phyloP scores from a whole-genome alignment of 2,797 vertebrate genomes.

The Takifugu rubripes region DNA sequence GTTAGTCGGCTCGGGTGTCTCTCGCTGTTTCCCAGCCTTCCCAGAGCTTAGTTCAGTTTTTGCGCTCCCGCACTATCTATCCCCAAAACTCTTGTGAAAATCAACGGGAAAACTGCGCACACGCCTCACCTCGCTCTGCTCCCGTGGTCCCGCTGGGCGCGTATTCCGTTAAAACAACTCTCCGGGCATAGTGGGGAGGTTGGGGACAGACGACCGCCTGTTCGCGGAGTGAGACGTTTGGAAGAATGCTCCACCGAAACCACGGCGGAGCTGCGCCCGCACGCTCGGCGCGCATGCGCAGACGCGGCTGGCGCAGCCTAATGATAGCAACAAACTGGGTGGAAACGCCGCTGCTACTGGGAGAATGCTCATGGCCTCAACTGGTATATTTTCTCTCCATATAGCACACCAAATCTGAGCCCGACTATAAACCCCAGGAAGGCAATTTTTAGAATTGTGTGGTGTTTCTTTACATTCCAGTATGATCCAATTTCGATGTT shows the following conservation, averaged over 20 bases:
- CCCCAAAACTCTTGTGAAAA: constrained; percentile 30
- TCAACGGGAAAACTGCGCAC: background rate
- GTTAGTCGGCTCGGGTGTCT: constrained; percentile 56
- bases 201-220: constrained; percentile 48
- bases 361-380: background rate
- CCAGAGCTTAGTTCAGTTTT: constrained; percentile 65
- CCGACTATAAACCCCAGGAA: no score
- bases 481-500: no score
- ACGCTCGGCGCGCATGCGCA: constrained; percentile 65
- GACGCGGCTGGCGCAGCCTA: constrained; percentile 39
- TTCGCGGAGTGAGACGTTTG: constrained; percentile 60
- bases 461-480: no score
- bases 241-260: constrained; percentile 80
- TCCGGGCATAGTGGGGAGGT: constrained; percentile 48
- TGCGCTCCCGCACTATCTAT: constrained; percentile 49
- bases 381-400: background rate
- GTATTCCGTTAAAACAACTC: constrained; percentile 53
- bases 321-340: constrained; percentile 59
- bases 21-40: constrained; percentile 46
- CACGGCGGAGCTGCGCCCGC: constrained; percentile 67
- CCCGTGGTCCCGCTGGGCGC: constrained; percentile 33
- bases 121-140: constrained; percentile 46
- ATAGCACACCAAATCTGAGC: background rate
- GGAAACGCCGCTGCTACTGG: constrained; percentile 22
- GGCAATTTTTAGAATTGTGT: background rate